phyloP scores from a whole-genome alignment of 2,113 vertebrate species.

The Cheilinus undulatus region DNA sequence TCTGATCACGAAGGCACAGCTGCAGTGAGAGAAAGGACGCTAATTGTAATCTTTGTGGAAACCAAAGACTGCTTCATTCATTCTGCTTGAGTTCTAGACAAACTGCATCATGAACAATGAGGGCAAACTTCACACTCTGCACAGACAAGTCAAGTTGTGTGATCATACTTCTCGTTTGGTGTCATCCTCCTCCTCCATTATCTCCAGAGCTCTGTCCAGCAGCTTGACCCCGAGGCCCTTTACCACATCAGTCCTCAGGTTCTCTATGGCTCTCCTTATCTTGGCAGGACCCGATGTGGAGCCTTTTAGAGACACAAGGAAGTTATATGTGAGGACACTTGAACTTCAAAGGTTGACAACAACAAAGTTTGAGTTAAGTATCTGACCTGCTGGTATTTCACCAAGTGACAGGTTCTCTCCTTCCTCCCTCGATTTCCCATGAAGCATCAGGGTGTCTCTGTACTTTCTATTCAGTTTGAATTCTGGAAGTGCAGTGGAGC shows the following conservation, averaged over 20 bases:
- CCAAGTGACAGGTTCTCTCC: constrained; percentile 82
- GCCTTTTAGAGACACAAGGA: constrained; percentile 69
- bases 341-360: neutral
- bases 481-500: constrained; percentile 79
- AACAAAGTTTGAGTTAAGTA: neutral
- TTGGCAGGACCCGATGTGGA: constrained; percentile 88
- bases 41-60: neutral
- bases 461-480: constrained; percentile 92
- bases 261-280: constrained; percentile 91
- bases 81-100: neutral
- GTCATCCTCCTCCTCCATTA: constrained; percentile 95
- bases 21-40: constrained; percentile 56
- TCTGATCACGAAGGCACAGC: constrained; percentile 86
- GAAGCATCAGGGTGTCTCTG: constrained; percentile 92
- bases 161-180: constrained; percentile 87
- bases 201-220: constrained; percentile 89
- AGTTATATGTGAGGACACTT: constrained; percentile 1
- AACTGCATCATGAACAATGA: neutral
- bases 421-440: constrained; percentile 88
- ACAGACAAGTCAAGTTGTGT: neutral
- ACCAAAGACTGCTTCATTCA: neutral
- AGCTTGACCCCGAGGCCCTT: constrained; percentile 93
- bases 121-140: neutral
- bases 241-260: constrained; percentile 91
- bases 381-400: constrained; percentile 86